Conservation (phyloP, 1,140 invertebrate species). For the Atopsyche davidsoni region DNA sequence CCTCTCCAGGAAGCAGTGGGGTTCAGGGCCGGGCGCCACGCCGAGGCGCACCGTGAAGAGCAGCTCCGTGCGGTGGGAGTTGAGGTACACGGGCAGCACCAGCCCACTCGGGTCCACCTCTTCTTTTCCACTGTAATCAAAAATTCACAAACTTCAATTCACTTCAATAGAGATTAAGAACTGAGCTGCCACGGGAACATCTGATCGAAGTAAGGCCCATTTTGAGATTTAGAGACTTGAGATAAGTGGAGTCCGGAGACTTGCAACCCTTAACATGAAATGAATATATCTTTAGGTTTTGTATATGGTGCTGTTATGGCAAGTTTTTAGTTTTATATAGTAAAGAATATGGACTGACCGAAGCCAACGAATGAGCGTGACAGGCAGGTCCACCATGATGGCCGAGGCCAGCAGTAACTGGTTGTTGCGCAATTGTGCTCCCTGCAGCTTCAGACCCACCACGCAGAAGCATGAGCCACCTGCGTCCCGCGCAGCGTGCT, state of each 20-base stretch:
- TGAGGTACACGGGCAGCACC: conserved; percentile 93
- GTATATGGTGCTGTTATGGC: too few relatives aligned
- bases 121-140: conserved; percentile 36
- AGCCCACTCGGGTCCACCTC: conserved; percentile 43
- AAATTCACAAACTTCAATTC: too few relatives aligned
- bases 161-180: too few relatives aligned
- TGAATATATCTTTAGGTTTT: too few relatives aligned
- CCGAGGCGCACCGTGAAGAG: conserved; percentile 94
- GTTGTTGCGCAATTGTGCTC: conserved; percentile 87
- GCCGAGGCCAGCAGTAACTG: conserved; percentile 85
- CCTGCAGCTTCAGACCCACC: conserved; percentile 86
- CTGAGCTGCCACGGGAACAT: too few relatives aligned
- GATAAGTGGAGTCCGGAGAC: too few relatives aligned
- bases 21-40: conserved; percentile 78
- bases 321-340: too few relatives aligned
- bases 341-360: conserved; percentile 45
- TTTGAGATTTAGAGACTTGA: too few relatives aligned
- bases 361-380: conserved; percentile 84
- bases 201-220: too few relatives aligned
- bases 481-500: conserved; percentile 34
- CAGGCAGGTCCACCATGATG: conserved; percentile 88
- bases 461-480: conserved; percentile 80
- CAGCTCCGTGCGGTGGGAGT: conserved; percentile 89
- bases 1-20: conserved; percentile 92
- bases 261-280: too few relatives aligned